These are phyloP conservation scores for Ceryle rudis DNA, from an alignment of 2,797 vertebrate species.

Conservation along the genomic window DNA sequence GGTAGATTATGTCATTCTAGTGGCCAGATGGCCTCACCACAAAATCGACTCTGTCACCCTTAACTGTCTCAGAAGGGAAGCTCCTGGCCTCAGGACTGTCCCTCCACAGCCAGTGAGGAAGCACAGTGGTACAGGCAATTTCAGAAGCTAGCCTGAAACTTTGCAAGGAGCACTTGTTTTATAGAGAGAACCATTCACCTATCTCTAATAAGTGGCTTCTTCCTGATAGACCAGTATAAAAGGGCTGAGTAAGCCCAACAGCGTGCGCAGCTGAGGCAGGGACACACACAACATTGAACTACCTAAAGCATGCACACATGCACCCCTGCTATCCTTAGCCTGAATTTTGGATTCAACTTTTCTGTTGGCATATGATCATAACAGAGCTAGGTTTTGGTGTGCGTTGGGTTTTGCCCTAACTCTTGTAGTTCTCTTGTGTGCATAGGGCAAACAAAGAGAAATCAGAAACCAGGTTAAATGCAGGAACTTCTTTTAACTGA, in stretches of 20 bases:
- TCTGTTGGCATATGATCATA: fast-evolving
- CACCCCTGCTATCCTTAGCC: not conserved
- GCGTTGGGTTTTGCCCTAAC: not conserved
- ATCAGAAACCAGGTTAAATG: not conserved
- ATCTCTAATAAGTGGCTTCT: not conserved
- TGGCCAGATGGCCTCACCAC: not conserved
- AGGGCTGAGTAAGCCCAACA: fast-evolving
- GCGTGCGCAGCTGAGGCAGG: not conserved
- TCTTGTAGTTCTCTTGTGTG: not conserved
- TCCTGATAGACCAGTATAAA: not conserved
- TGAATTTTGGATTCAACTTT: not conserved
- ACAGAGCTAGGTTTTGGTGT: not conserved
- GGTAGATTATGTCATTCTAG: not conserved
- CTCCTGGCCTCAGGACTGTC: not conserved
- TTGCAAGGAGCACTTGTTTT: not conserved
- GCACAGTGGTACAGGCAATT: not conserved
- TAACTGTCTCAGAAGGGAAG: not conserved
- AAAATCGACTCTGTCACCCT: not conserved
- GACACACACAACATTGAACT: fast-evolving
- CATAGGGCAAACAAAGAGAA: not conserved
- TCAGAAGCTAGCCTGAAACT: not conserved
- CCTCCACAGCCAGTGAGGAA: not conserved
- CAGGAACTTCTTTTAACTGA: not conserved
- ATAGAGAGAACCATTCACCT: not conserved
- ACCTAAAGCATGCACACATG: fast-evolving